phyloP scores from a whole-genome alignment of 2,113 vertebrate genomes.

The Lamprotornis superbus region DNA sequence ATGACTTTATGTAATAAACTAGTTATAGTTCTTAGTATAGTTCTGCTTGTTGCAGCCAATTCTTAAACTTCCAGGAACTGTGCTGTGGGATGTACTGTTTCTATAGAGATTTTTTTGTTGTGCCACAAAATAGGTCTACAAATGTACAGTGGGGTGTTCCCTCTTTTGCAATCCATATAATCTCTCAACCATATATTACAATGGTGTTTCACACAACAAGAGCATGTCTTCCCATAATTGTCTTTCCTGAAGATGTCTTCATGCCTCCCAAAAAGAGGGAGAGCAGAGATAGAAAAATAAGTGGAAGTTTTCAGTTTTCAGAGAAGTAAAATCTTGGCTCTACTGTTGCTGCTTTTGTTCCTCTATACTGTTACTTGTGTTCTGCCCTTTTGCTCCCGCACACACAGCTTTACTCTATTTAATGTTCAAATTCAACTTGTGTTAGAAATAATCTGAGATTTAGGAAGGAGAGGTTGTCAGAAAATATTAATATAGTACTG shows the following conservation, averaged over 20 bases:
- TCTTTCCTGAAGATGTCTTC: background rate
- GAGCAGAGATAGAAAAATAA: background rate
- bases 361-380: background rate
- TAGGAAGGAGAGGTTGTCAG: background rate
- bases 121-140: conserved; percentile 14
- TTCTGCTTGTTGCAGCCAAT: background rate
- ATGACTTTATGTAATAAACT: conserved; percentile 11
- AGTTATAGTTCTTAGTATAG: background rate
- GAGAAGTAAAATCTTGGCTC: background rate
- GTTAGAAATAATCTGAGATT: background rate
- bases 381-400: background rate
- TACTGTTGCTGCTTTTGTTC: background rate
- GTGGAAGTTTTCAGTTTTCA: background rate
- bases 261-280: background rate
- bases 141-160: background rate
- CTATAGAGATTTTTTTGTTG: conserved; percentile 14
- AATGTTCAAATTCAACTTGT: background rate
- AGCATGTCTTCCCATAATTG: accelerated
- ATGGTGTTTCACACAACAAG: background rate
- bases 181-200: background rate
- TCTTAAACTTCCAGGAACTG: conserved; percentile 55
- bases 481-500: background rate
- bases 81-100: background rate
- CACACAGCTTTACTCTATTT: background rate
- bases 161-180: background rate